These are phyloP conservation scores for Oceanodroma tethys DNA, from an alignment of 2,113 vertebrate genomes.

Conservation along the genomic window DNA sequence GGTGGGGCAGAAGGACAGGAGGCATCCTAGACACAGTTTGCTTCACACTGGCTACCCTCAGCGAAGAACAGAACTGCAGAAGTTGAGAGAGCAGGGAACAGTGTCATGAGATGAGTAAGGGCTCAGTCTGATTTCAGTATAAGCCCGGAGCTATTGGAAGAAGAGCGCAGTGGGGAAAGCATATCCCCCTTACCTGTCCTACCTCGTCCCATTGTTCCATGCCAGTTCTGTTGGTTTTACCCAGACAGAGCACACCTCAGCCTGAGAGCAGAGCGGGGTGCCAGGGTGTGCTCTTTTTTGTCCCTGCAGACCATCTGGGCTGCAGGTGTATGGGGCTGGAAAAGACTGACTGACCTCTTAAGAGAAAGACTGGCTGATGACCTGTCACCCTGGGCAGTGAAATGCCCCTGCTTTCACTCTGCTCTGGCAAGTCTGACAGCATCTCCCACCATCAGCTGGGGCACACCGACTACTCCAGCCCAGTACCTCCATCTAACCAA, in stretches of 20 bases:
- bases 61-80: not conserved
- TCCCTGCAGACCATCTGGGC: not conserved
- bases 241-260: not conserved
- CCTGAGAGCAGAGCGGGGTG: not conserved
- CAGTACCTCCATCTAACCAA: not conserved
- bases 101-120: not conserved
- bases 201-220: not conserved
- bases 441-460: not conserved
- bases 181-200: not conserved
- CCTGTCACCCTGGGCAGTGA: not conserved
- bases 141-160: not conserved
- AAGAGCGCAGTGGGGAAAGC: not conserved
- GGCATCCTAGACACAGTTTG: not conserved
- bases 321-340: not conserved
- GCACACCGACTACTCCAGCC: not conserved
- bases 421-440: not conserved
- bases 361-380: not conserved
- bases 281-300: not conserved
- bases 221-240: not conserved
- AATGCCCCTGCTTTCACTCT: not conserved
- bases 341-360: not conserved
- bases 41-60: not conserved
- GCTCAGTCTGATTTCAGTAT: not conserved
- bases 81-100: not conserved
- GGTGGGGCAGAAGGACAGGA: not conserved